Evolutionary conservation across 2,888 invertebrate species (phyloP).

Genomic region (Trypoxylon attenuatum): DNA sequence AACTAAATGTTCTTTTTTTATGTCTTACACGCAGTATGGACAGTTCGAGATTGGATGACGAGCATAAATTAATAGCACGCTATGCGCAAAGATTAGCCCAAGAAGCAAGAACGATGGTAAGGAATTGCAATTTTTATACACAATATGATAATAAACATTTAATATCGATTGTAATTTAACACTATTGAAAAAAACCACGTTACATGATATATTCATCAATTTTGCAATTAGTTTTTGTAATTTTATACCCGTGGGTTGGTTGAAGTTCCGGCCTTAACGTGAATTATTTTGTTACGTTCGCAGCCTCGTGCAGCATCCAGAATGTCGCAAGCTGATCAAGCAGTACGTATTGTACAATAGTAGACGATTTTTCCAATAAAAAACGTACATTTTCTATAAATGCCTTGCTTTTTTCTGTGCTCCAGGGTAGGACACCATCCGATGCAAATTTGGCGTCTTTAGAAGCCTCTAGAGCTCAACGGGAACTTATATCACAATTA

Average conservation of each 20-base stretch:
- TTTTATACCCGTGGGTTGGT: slow-evolving; percentile 15
- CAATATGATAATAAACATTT: background rate
- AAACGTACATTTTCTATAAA: background rate
- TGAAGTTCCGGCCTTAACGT: slow-evolving; percentile 32
- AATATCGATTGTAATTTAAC: too few species aligned
- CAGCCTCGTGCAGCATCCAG: slow-evolving; percentile 70
- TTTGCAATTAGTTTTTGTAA: too few species aligned
- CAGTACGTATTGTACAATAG: slow-evolving; percentile 62
- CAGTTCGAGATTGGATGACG: slow-evolving; percentile 83
- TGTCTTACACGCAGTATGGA: slow-evolving; percentile 64
- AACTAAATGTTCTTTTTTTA: slow-evolving; percentile 37
- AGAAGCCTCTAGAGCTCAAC: slow-evolving; percentile 91
- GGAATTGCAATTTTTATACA: slow-evolving; percentile 19
- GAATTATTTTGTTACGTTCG: slow-evolving; percentile 44
- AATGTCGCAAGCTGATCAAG: slow-evolving; percentile 70
- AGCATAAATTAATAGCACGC: slow-evolving; percentile 96
- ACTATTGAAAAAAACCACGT: too few species aligned
- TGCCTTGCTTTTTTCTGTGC: slow-evolving; percentile 1
- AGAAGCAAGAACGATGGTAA: slow-evolving; percentile 85
- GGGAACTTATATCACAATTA: slow-evolving; percentile 93
- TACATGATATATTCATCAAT: background rate
- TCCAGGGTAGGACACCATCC: slow-evolving; percentile 82
- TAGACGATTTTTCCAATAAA: background rate
- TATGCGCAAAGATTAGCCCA: slow-evolving; percentile 97
- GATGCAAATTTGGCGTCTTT: slow-evolving; percentile 83